A percentile compares a stretch with the other conserved stretches of the same genome.
Conservation (phyloP, 2,888 invertebrate species). For the Lutraria lutraria region DNA sequence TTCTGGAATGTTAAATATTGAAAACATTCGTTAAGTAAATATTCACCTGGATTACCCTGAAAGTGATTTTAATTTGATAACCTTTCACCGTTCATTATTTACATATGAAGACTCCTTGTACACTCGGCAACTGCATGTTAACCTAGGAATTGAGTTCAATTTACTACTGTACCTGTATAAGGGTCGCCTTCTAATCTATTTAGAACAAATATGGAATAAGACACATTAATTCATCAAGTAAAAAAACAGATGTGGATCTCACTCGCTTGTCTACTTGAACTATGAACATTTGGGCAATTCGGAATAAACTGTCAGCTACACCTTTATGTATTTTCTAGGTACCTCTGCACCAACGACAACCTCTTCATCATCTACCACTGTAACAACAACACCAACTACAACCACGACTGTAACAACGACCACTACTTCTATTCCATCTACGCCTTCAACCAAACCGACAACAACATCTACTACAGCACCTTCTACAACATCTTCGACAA, state of each 20-base stretch:
- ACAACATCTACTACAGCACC: neutral
- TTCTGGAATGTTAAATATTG: neutral
- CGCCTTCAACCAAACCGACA: neutral
- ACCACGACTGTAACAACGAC: slow-evolving; percentile 3
- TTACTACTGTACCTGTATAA: neutral
- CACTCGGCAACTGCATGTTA: slow-evolving; percentile 4
- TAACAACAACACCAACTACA: neutral
- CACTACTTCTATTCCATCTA: neutral
- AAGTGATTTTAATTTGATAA: slow-evolving; percentile 3
- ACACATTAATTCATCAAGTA: neutral
- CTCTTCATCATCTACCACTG: neutral
- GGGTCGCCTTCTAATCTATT: neutral
- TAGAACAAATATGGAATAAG: neutral
- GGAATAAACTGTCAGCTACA: neutral
- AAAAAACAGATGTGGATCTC: too few species aligned
- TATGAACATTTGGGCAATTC: neutral
- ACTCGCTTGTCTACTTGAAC: neutral
- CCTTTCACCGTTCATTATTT: neutral
- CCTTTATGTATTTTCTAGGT: neutral
- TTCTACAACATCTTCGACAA: slow-evolving; percentile 25
- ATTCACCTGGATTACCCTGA: neutral
- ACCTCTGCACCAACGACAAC: neutral
- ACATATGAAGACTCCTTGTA: neutral
- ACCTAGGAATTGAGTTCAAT: neutral
- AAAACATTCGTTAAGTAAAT: slow-evolving; percentile 16